Evolutionary conservation across 2,888 invertebrate species (phyloP), one percentile per base, ranked within the genome.

Genomic region (Sarcophaga carnaria): DNA sequence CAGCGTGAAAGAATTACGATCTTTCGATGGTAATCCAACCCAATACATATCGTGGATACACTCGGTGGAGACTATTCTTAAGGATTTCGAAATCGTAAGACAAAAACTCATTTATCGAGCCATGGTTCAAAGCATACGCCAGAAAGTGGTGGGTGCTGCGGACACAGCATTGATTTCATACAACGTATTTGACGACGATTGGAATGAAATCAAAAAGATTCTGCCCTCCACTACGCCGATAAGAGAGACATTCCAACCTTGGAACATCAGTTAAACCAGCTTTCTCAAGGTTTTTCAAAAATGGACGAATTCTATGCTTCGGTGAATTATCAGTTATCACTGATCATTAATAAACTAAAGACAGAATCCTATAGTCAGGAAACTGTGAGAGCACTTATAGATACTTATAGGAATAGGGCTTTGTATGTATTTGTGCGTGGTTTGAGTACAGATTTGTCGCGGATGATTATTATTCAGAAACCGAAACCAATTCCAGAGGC

Each of bases 311-410:
- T 89, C 54, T 89, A 88, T 45, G 84, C 88, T 0, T 80, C 76
- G 0, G 74, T 88, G 4, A 89, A 87, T n/a, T 82, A 87, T 10
- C 88, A 89, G 62, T 78, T 89, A 11, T 89, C 87, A 0, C 37
- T 88, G 3, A 88, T 89, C 4, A 81, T 89, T 0, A 89, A 88
- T n/a, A 89, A 88, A 60, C 47, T 88, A 2, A 84, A 88, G 67
- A 88, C 88, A 0, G 86, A 88, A 25, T 59, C 72, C 2, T 86
- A 86, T 49, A 63, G 67, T 3, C 49, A 67, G 14, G 86, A 89
- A 70, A 87, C 75, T 0, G 54, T 81, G 4, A 81, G 66, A 17
- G 87, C 84, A 0, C n/a, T 88, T 1, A 64, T 86, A 0, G 86
- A 80, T 63, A 83, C 83, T 0, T 76, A 22, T 22, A 22, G 22